A percentile compares a stretch with the other conserved stretches of the same genome.
phyloP scores from a whole-genome alignment of 1,140 invertebrate genomes.

The Himalopsyche phryganea region DNA sequence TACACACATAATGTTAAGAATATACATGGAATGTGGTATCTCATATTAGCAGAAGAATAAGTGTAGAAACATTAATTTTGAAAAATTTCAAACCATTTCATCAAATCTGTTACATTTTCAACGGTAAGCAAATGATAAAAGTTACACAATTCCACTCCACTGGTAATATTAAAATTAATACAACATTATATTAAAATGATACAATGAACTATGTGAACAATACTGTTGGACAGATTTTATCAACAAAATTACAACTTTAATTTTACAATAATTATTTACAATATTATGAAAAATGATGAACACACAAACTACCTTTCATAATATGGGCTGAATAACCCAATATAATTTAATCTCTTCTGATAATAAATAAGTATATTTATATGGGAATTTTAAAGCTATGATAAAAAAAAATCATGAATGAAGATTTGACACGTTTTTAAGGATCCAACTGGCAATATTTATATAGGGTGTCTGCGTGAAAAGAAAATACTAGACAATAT shows the following conservation, averaged over 20 bases:
- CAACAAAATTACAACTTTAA: slow-evolving; percentile 14
- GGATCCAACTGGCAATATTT: too few species aligned
- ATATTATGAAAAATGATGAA: too few species aligned
- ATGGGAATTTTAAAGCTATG: too few species aligned
- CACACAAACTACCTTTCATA: too few species aligned
- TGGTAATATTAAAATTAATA: slow-evolving; percentile 10
- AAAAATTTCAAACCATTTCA: neutral
- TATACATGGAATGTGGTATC: slow-evolving; percentile 18
- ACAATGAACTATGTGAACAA: slow-evolving; percentile 18
- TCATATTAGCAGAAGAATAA: neutral
- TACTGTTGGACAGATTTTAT: slow-evolving; percentile 20
- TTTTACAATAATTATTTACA: too few species aligned
- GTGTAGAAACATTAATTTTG: neutral
- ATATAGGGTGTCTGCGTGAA: too few species aligned
- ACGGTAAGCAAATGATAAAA: neutral
- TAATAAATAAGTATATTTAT: too few species aligned
- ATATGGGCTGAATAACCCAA: too few species aligned
- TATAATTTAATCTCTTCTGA: too few species aligned
- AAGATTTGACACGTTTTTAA: too few species aligned
- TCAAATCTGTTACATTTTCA: neutral
- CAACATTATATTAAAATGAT: slow-evolving; percentile 1
- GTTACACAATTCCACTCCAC: neutral
- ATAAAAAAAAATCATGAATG: too few species aligned
- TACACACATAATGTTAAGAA: slow-evolving; percentile 10
- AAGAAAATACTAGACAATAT: too few species aligned